These are phyloP conservation scores for Stratiolaelaps scimitus DNA, from an alignment of 1,140 invertebrate genomes.

Conservation along the genomic window DNA sequence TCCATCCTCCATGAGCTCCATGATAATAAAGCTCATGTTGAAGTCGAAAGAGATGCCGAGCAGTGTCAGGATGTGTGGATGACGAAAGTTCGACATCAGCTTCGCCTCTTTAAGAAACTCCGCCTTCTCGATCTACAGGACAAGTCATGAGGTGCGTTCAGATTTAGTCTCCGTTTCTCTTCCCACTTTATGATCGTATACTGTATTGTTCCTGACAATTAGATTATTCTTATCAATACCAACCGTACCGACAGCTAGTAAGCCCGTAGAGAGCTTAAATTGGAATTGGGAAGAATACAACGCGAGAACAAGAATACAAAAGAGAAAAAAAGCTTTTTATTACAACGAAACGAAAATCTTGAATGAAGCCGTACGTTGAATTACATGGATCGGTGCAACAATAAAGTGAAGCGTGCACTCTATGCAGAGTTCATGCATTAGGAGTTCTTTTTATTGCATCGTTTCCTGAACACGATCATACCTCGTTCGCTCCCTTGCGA, in stretches of 20 bases:
- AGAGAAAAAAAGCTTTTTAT: conserved; percentile 26
- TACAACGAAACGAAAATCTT: background rate
- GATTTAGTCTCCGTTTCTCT: conserved; percentile 68
- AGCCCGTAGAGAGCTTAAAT: too few species aligned
- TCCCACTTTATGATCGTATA: conserved; percentile 31
- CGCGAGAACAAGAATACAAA: too few species aligned
- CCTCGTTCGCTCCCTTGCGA: conserved; percentile 39
- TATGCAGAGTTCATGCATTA: too few species aligned
- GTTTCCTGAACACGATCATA: conserved; percentile 8
- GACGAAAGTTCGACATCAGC: conserved; percentile 91
- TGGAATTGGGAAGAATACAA: too few species aligned
- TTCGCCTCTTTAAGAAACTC: conserved; percentile 94
- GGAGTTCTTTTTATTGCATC: too few species aligned
- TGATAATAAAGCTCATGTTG: conserved; percentile 78
- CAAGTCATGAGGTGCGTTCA: conserved; percentile 61
- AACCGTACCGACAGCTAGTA: too few species aligned
- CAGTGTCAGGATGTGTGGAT: conserved; percentile 81
- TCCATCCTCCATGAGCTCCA: conserved; percentile 94
- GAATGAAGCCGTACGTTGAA: too few species aligned
- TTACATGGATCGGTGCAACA: too few species aligned
- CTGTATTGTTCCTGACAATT: background rate
- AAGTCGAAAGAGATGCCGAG: conserved; percentile 86
- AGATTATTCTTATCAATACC: conserved; percentile 30
- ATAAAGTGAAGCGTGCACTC: too few species aligned
- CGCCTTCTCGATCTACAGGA: conserved; percentile 56